phyloP scores from a whole-genome alignment of 2,797 vertebrate genomes.

The Etheostoma nigrum region DNA sequence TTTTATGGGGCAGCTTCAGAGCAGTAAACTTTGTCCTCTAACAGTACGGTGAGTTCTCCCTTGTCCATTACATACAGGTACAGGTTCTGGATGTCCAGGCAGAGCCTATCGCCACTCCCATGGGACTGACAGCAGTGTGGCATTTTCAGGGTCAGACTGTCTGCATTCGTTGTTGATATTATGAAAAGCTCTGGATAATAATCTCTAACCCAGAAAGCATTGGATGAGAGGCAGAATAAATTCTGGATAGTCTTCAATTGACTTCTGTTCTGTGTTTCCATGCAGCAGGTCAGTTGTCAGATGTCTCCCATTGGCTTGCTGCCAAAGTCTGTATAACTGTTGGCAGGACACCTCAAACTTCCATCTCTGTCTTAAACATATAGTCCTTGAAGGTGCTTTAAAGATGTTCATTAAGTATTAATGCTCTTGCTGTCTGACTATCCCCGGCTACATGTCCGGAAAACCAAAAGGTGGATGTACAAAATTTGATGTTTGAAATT shows the following conservation, averaged over 20 bases:
- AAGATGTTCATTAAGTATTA: too few species aligned
- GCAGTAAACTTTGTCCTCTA: background rate
- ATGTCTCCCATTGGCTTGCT: background rate
- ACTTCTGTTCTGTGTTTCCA: background rate
- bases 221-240: too few species aligned
- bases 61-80: background rate
- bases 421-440: background rate
- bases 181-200: too few species aligned
- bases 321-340: background rate
- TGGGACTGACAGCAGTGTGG: background rate
- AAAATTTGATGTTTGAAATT: background rate
- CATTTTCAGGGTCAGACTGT: background rate
- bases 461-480: background rate
- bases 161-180: background rate
- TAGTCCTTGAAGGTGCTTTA: too few species aligned
- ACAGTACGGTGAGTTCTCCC: background rate
- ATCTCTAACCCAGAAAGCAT: too few species aligned
- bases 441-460: too few species aligned
- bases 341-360: background rate
- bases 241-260: too few species aligned
- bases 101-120: too few species aligned
- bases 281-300: background rate
- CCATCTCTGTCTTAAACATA: background rate
- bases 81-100: background rate
- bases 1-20: background rate